phyloP scores from a whole-genome alignment of 2,888 invertebrate species.

The Nesidiocoris tenuis region DNA sequence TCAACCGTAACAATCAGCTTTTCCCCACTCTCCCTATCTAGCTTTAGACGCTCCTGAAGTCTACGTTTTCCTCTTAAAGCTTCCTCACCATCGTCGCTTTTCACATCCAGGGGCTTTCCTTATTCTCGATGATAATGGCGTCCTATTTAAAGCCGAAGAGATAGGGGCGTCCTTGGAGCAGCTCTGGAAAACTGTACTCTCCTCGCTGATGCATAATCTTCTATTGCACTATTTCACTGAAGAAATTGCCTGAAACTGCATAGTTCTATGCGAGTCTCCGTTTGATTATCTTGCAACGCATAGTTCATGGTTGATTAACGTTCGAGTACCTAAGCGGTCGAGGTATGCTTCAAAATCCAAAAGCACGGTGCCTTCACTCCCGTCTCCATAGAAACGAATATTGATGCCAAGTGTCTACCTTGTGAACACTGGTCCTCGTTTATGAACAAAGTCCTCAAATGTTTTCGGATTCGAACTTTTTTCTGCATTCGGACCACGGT shows the following conservation, averaged over 20 bases:
- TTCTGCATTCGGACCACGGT: too few species aligned
- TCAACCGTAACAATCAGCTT: slow-evolving; percentile 42
- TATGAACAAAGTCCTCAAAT: too few species aligned
- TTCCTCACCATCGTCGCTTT: slow-evolving; percentile 2
- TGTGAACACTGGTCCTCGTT: too few species aligned
- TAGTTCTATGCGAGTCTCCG: too few species aligned
- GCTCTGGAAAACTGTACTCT: neutral
- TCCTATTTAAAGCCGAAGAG: slow-evolving; percentile 30
- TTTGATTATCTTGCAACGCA: too few species aligned
- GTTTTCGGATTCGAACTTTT: too few species aligned
- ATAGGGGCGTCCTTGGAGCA: slow-evolving; percentile 9
- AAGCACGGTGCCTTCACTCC: too few species aligned
- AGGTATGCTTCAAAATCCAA: too few species aligned
- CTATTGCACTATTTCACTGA: neutral
- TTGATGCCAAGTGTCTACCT: too few species aligned
- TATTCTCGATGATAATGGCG: slow-evolving; percentile 38
- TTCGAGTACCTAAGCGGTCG: too few species aligned
- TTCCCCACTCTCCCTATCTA: slow-evolving; percentile 1
- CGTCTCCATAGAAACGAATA: too few species aligned
- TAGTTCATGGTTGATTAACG: too few species aligned
- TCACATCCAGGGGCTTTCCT: neutral
- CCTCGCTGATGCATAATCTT: neutral
- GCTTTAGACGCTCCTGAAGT: neutral
- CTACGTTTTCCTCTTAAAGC: neutral
- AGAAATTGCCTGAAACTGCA: neutral